Base-by-base conservation (phyloP, 2,113 vertebrate genomes). In the Condylura cristata region DNA sequence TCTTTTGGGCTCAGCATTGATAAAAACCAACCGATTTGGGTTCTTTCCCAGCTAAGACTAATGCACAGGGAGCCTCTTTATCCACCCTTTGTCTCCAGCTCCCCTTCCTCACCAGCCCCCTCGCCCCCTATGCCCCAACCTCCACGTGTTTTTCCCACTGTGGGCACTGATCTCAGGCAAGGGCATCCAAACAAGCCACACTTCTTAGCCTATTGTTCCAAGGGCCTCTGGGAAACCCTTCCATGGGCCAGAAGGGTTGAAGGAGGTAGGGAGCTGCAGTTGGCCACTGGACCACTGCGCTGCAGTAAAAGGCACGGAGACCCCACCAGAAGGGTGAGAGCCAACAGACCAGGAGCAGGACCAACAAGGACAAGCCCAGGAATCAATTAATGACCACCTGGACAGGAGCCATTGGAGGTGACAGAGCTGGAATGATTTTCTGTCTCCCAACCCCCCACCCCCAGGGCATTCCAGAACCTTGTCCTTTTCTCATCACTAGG, bases 351-450 rank as follows among this genome's bases (percentile, higher is more conserved):
- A 46, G 26, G 63, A 88, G 44, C 60, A 66, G 7, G 32, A 60
- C 89, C 44, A 24, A 8, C 3, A 82, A 41, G 79, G 37, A 56
- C 61, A 61, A 79, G 34, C 6, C n/a, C 56, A 61, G 39, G 53
- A 86, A 58, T 89, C 74, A 94, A 34, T 83, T 44, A 89, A 60
- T 79, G 89, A 86, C 56, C 37, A 46, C 82, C 70, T 17, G 72
- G 12, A 34, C 44, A 58, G 46, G 61, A 63, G 41, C 2, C 30
- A 65, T 58, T 12, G 58, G 71, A 85, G 44, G 2, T 66, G n/a
- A 71, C 75, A 20, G 74, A 39, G 8, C 39, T 44, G 58, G 71
- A 26, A 24, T 86, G 51, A 66, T 80, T 92, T 56, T 30, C 48
- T 89, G 34, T 6, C 39, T 61, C 65, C 60, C 58, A 28, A n/a